A percentile compares a stretch with the other conserved stretches of the same genome.
phyloP scores from a whole-genome alignment of 2,113 vertebrate species.

The Odocoileus hemionus region DNA sequence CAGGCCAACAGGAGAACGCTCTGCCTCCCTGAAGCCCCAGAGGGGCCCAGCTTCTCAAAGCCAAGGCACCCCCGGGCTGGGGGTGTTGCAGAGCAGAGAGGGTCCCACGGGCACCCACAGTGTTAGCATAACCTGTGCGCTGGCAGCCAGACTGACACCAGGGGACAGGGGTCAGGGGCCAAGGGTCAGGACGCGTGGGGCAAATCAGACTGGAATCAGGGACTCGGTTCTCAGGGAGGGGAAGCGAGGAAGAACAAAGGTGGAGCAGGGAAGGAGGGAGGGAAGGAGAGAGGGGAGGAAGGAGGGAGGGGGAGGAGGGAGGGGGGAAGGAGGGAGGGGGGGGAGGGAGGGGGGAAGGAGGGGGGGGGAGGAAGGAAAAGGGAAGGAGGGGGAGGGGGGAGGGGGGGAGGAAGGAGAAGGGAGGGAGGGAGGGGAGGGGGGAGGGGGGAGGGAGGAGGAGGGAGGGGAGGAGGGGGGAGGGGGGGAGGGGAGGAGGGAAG shows the following conservation, averaged over 20 bases:
- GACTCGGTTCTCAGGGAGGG: neutral
- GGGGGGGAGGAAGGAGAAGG: neutral
- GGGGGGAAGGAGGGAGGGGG: too few species aligned
- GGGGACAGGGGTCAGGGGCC: neutral
- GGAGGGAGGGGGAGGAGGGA: neutral
- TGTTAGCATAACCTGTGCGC: too few species aligned
- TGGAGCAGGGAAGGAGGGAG: rapidly evolving
- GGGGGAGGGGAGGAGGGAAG: too few species aligned
- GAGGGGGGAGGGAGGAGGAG: rapidly evolving
- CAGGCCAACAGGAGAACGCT: rapidly evolving
- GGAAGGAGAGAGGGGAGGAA: too few species aligned
- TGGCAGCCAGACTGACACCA: neutral
- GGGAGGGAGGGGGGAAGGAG: too few species aligned
- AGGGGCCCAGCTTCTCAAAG: neutral
- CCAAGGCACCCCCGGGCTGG: neutral
- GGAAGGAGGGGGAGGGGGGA: rapidly evolving
- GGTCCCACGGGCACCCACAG: rapidly evolving
- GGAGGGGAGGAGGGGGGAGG: rapidly evolving
- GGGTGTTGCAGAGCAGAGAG: rapidly evolving
- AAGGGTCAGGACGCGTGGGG: rapidly evolving
- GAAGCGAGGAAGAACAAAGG: rapidly evolving
- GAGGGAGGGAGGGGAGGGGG: too few species aligned
- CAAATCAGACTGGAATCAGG: neutral
- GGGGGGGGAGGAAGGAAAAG: neutral
- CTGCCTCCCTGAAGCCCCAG: neutral